These are phyloP conservation scores for Eulithis testata DNA, from an alignment of 2,888 invertebrate species.

Conservation along the genomic window DNA sequence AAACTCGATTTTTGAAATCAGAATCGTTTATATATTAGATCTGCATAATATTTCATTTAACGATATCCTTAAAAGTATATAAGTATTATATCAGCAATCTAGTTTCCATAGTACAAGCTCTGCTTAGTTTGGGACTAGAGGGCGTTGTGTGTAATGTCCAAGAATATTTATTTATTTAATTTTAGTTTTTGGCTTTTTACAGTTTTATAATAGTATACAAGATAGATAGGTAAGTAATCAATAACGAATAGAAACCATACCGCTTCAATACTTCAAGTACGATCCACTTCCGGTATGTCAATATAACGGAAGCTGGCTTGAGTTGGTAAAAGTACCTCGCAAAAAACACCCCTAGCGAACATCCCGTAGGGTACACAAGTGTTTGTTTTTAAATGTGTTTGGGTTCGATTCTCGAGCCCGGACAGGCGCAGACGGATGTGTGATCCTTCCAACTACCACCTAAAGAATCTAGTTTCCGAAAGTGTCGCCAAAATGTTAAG, in stretches of 20 bases:
- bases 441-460: slow-evolving; percentile 4
- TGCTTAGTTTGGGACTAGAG: too few relatives aligned
- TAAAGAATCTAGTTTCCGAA: background rate
- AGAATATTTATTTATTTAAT: too few relatives aligned
- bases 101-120: too few relatives aligned
- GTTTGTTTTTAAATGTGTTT: slow-evolving; percentile 51
- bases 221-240: background rate
- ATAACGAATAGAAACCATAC: slow-evolving; percentile 25
- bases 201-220: too few relatives aligned
- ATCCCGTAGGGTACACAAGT: slow-evolving; percentile 65
- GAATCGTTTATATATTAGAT: too few relatives aligned
- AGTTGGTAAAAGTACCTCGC: slow-evolving; percentile 46
- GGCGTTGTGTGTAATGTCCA: too few relatives aligned
- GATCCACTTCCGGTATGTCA: slow-evolving; percentile 60
- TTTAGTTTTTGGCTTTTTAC: too few relatives aligned
- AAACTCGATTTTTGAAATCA: too few relatives aligned
- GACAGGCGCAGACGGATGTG: slow-evolving; percentile 51
- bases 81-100: too few relatives aligned
- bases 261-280: slow-evolving; percentile 26
- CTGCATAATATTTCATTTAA: too few relatives aligned
- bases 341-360: slow-evolving; percentile 61
- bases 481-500: too few relatives aligned
- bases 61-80: too few relatives aligned
- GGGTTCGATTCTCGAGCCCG: slow-evolving; percentile 51
- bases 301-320: slow-evolving; percentile 63